Base-by-base conservation (phyloP, 2,888 invertebrate species). In the Orthonevra nobilis region DNA sequence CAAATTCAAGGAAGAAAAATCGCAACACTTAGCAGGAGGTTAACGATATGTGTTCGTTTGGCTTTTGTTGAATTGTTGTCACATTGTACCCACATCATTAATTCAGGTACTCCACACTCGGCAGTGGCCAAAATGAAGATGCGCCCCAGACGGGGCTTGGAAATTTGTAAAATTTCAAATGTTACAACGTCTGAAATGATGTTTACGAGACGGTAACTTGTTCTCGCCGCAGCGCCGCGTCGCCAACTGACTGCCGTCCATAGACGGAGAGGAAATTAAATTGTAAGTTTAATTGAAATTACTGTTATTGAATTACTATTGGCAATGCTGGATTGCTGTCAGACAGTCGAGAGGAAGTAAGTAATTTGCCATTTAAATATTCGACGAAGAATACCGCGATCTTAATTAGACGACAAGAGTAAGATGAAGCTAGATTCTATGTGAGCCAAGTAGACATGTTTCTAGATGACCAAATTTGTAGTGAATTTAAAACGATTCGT, bases 1-100 rank as follows among this genome's bases (percentile, higher is more conserved):
- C n/a, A 34, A 44, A 46, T 61, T 61, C 66, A 56, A 66, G 66
- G 61, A 79, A 79, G 79, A 79, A 73, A 79, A 73, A 79, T 79
- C 42, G 73, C 73, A 73, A 79, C 79, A 79, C 79, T 73, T 79
- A 79, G 79, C 73, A 73, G 73, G 79, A 79, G 79, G 79, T 79
- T 79, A 79, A 79, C 79, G 79, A 79, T 79, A 73, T 79, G 79
- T 79, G 66, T 79, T 79, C 50, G 73, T 54, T 73, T 79, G 56
- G 64, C 61, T 79, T 79, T 79, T 79, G 73, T 79, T 60, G 61
- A 73, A 79, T 72, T 79, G 79, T 79, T 79, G 79, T 79, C 79
- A 79, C 79, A 66, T 73, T 68, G 73, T 73, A 68, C 54, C 68
- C 79, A 79, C 79, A 79, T 68, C 79, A 68, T 73, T 73, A 79